phyloP scores from a whole-genome alignment of 2,113 vertebrate species.

The Bufo bufo region DNA sequence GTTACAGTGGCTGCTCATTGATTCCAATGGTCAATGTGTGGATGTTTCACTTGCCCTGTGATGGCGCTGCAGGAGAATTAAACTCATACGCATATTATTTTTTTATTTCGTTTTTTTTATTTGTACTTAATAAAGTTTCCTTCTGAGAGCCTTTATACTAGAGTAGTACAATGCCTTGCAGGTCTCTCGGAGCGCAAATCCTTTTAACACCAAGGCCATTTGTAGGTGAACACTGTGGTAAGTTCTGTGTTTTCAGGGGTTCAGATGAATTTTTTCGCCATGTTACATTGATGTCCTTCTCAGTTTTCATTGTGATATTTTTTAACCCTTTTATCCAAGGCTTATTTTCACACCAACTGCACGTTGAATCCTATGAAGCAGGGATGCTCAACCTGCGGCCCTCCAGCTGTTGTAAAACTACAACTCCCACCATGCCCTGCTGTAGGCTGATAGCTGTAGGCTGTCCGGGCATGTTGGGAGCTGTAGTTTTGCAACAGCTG shows the following conservation, averaged over 20 bases:
- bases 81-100: background rate
- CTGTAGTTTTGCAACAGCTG: too few species aligned
- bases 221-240: background rate
- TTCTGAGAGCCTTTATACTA: background rate
- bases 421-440: too few species aligned
- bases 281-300: background rate
- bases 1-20: background rate
- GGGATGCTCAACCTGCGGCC: too few species aligned
- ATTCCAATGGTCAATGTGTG: background rate
- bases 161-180: slow-evolving; percentile 40
- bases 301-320: background rate
- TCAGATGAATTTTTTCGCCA: background rate
- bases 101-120: background rate
- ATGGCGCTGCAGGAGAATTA: background rate
- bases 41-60: background rate
- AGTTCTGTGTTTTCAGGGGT: background rate
- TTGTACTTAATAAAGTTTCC: background rate
- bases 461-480: too few species aligned
- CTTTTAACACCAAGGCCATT: slow-evolving; percentile 35
- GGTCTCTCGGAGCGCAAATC: slow-evolving; percentile 34
- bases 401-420: too few species aligned
- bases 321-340: background rate
- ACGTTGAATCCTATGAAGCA: background rate
- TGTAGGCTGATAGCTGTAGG: too few species aligned
- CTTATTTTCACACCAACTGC: background rate